Base-by-base conservation (phyloP, 2,113 vertebrate genomes). In the Brachirus orientalis region DNA sequence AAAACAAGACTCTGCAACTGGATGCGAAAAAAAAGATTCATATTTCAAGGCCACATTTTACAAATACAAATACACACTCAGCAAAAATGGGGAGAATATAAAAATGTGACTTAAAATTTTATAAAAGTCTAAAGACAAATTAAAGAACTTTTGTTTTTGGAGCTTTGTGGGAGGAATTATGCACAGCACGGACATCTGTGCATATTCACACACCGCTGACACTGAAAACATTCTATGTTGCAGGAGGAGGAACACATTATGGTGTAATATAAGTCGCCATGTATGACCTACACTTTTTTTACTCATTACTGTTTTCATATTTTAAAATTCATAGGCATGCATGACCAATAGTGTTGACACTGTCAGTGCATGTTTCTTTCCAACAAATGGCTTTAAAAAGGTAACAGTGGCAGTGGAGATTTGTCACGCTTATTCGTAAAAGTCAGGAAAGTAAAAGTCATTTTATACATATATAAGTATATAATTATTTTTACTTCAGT, bases 261-360 rank as follows among this genome's bases (percentile, higher is more conserved):
- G 12, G 37, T 12, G 35, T 61, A 36, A 17, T n/a, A 40, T 44
- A 43, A 48, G 37, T 60, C 51, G 3, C 33, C 54, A 0, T 44
- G 54, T 14, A 12, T 13, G 14, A 43, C 4, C 40, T 10, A 4
- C 40, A 13, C 40, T 13, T 12, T 40, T 12, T 10, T 12, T 40
- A 4, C 38, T 12, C 38, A 40, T 8, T 19, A 18, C 48, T 56
- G 60, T 65, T 68, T 65, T 64, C 47, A 56, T 45, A 46, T 77
- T 48, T 82, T 60, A 35, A 64, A 72, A 88, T 87, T 88, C 82
- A 90, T 68, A 41, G 82, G 54, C 87, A 90, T 87, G 87, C 79
- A 64, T 86, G 81, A 82, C 70, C 66, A 80, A 86, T 88, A 7
- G 78, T 54, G 68, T 78, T 67, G 70, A 72, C 71, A 64, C 63